Evolutionary conservation across 1,140 invertebrate genomes (phyloP).

Genomic region (Ctenoplectra terminalis): DNA sequence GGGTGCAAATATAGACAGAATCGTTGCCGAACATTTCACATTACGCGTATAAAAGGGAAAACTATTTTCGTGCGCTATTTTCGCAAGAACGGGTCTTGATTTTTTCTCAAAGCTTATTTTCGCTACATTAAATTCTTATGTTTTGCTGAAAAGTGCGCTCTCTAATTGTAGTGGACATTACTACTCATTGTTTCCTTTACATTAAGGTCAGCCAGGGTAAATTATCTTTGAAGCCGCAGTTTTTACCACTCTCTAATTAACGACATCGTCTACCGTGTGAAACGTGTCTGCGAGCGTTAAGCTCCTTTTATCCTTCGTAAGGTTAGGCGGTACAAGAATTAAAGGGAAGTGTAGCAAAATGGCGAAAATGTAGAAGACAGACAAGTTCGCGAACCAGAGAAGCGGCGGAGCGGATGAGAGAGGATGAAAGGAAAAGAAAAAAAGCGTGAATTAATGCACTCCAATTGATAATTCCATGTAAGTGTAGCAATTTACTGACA

Average conservation of each 20-base stretch:
- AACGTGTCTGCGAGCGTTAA: slow-evolving; percentile 39
- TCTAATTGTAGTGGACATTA: slow-evolving; percentile 44
- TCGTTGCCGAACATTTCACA: no score
- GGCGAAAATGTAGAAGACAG: slow-evolving; percentile 25
- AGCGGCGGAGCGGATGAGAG: slow-evolving; percentile 7
- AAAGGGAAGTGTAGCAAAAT: slow-evolving; percentile 47
- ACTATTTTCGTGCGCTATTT: not conserved
- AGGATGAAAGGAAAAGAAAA: not conserved
- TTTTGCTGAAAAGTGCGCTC: slow-evolving; percentile 37
- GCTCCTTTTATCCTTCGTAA: slow-evolving; percentile 49
- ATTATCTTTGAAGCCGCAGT: slow-evolving; percentile 51
- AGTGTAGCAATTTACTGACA: no score
- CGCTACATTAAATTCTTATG: slow-evolving; percentile 47
- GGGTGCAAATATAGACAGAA: no score
- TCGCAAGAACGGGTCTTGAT: not conserved
- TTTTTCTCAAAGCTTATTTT: slow-evolving; percentile 14
- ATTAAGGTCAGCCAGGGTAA: slow-evolving; percentile 38
- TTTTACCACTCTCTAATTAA: slow-evolving; percentile 66
- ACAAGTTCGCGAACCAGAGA: slow-evolving; percentile 9
- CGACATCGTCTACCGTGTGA: slow-evolving; percentile 44
- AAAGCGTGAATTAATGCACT: slow-evolving; percentile 7
- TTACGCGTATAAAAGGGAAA: no score
- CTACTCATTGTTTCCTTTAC: slow-evolving; percentile 52
- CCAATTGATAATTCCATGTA: slow-evolving; percentile 18
- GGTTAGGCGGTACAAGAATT: slow-evolving; percentile 52